These are phyloP conservation scores for Pherbina coryleti DNA, from an alignment of 2,888 invertebrate genomes.

Conservation along the genomic window DNA sequence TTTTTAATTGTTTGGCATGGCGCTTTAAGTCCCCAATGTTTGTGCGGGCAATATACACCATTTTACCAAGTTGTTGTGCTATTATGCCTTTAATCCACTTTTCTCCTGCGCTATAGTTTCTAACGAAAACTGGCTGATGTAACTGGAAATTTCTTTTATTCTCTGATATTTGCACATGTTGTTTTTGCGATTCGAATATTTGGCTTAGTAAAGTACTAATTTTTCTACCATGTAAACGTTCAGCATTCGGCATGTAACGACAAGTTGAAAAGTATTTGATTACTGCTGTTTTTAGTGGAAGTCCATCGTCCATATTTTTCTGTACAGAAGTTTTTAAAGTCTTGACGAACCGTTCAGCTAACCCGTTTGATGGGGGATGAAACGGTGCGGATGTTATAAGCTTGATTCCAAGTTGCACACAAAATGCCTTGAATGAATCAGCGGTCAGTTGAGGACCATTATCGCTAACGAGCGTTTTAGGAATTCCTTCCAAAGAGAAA, in stretches of 20 bases:
- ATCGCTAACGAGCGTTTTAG: constrained; percentile 50
- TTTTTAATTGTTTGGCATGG: background rate
- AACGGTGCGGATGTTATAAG: constrained; percentile 51
- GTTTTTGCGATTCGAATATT: background rate
- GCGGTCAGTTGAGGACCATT: constrained; percentile 52
- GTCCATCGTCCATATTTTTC: constrained; percentile 8
- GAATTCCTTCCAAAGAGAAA: constrained; percentile 53
- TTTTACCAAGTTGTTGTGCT: background rate
- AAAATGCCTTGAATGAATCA: constrained; percentile 49
- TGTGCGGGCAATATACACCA: background rate
- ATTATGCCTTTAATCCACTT: constrained; percentile 32
- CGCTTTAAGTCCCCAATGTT: background rate
- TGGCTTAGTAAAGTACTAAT: constrained; percentile 39
- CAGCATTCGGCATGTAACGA: constrained; percentile 42
- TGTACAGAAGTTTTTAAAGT: constrained; percentile 8
- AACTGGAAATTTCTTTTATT: constrained; percentile 5
- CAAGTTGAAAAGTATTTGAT: constrained; percentile 34
- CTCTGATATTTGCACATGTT: background rate
- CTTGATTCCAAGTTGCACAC: constrained; percentile 48
- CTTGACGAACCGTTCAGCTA: too few relatives aligned
- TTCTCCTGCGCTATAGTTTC: constrained; percentile 28
- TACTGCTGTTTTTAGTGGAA: constrained; percentile 28
- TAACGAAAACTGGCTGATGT: constrained; percentile 15
- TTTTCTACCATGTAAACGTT: constrained; percentile 39
- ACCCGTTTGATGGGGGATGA: constrained; percentile 46